Evolutionary conservation across 2,888 invertebrate genomes (phyloP), one percentile per base, ranked within the genome.

Genomic region (Eupithecia insigniata): DNA sequence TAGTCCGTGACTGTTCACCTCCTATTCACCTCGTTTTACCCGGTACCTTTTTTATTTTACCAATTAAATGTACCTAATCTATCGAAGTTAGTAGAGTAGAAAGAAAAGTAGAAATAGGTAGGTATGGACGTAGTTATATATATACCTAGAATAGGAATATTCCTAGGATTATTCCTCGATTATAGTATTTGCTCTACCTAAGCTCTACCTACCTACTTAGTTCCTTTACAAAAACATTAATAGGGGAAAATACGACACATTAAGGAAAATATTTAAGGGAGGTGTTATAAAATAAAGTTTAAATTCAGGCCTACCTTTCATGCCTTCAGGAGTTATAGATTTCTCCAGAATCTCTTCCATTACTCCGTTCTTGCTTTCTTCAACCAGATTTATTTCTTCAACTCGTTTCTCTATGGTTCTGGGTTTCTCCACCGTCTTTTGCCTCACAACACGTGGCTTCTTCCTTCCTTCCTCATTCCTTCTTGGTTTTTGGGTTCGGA

Each of bases 401-500:
- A 8, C 14, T 36, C 5, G 32, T 28, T 58, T 70, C 30, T 66
- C 55, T 43, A 36, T 51, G 6, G 30, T 30, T 61, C 32, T 10
- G 10, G n/a, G 22, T 14, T 64, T 70, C 0, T 55, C 69, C 18
- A 7, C 10, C 0, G 32, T 69, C 69, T 43, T 67, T 61, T 55
- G 14, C 7, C 26, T 68, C 70, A 16, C 16, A 26, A 61, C 51
- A 67, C 67, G 68, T 71, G 22, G 14, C 16, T 14, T 64, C 36
- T 36, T 26, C 8, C 64, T 34, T 22, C 12, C 64, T 14, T 34
- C 36, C 68, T 70, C 71, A 70, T 65, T 77, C 18, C 69, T 70
- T 73, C 71, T 77, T 67, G 79, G 83, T 76, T 84, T 87, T 64
- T 84, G 83, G 36, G 80, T 77, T 7, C 85, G 85, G 16, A 86